Base-by-base conservation (phyloP, 37 sponge, comb jelly and placozoan genomes). In the Cladorhizidae sp. region DNA sequence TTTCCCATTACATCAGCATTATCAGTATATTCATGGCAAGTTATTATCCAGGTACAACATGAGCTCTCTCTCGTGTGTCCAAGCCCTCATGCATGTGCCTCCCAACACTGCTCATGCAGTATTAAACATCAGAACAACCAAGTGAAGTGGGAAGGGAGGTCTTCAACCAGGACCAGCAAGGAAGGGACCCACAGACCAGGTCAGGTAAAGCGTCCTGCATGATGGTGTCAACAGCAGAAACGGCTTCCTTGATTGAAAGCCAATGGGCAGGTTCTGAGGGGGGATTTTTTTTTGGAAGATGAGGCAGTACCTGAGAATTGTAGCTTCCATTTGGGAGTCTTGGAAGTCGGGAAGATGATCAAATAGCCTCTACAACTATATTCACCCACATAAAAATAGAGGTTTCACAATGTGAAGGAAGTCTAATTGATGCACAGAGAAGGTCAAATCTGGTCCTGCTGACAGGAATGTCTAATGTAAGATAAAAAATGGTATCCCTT, bases 271-370 rank as follows among this genome's bases (percentile, higher is more conserved):
- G 17, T 28, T 35, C 20, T 32, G 68, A 38, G 17, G 6, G 17
- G 9, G 31, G 39, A 38, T 5, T 3, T 32, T 3, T 35, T 67
- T 67, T 3, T 35, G 68, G 6, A 67, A 38, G 9, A 38, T 38
- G 38, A 67, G 38, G 64, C 64, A 63, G 31, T 28, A 63, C 31
- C 25, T 12, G 29, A 63, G 31, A 11, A 63, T 21, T 8, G 64
- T 63, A 23, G 64, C 20, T 63, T 63, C 64, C 64, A 63, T 26
- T 25, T 63, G 64, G 31, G 64, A 12, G 25, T 63, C 64, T 21
- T 26, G 25, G 29, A 63, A 28, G 25, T 63, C 64, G 25, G 25
- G 25, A 63, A 63, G 64, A n/a, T n/a, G n/a, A n/a, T n/a, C n/a
- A n/a, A n/a, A n/a, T n/a, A n/a, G n/a, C 25, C 64, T 63, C 64